Evolutionary conservation across 2,113 vertebrate genomes (phyloP).

Genomic region (Alexandromys fortis): DNA sequence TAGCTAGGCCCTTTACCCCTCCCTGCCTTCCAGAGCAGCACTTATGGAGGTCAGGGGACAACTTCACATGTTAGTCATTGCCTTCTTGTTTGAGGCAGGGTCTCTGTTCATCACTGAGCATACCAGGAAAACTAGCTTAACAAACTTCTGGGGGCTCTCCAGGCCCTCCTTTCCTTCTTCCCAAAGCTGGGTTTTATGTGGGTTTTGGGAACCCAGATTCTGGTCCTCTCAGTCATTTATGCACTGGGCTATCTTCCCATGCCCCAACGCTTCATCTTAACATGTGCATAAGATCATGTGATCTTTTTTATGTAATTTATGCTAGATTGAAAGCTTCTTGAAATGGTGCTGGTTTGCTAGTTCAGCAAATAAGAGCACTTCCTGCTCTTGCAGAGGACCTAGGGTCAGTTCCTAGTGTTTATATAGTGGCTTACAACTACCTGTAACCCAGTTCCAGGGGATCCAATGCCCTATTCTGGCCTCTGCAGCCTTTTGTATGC

Average conservation of each 20-base stretch:
- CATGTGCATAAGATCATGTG: not conserved
- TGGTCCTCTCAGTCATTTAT: not conserved
- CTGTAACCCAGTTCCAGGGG: not conserved
- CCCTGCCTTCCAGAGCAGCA: not conserved
- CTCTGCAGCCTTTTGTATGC: not conserved
- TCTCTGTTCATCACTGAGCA: not conserved
- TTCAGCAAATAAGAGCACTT: not conserved
- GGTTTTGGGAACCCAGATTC: too few species aligned
- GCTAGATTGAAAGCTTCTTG: slow-evolving; percentile 29
- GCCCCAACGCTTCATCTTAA: not conserved
- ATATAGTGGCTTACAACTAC: not conserved
- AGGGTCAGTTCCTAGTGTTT: not conserved
- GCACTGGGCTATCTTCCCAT: not conserved
- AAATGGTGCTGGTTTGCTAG: not conserved
- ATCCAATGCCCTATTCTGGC: not conserved
- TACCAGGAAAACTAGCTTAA: not conserved
- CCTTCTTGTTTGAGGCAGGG: not conserved
- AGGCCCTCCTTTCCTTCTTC: not conserved
- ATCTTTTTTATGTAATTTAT: not conserved
- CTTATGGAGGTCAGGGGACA: not conserved
- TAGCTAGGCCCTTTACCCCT: not conserved
- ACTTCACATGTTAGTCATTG: not conserved
- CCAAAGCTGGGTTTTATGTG: not conserved
- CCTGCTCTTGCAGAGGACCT: not conserved
- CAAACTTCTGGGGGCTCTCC: not conserved